Percentiles rank a stretch among this genome's conserved stretches.
Evolutionary conservation across 1,140 invertebrate genomes (phyloP).

Genomic region (Conopomorpha cramerella): DNA sequence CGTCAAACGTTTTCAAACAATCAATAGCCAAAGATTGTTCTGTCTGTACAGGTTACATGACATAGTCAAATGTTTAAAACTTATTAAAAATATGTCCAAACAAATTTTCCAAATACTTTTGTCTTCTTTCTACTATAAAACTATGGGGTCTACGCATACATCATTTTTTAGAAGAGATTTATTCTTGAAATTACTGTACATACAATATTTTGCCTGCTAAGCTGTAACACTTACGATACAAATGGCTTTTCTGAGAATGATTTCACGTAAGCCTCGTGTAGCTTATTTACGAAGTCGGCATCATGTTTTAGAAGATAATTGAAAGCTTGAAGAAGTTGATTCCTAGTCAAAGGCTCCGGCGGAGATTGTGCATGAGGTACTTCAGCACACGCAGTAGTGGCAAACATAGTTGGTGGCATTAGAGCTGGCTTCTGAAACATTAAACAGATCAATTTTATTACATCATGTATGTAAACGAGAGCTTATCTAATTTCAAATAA

Average conservation of each 20-base stretch:
- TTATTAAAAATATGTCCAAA: slow-evolving; percentile 23
- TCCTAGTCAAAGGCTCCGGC: slow-evolving; percentile 78
- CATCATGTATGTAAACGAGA: too few relatives aligned
- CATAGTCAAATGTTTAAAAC: slow-evolving; percentile 47
- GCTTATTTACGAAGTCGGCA: slow-evolving; percentile 81
- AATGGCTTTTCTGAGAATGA: slow-evolving; percentile 77
- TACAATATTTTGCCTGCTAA: slow-evolving; percentile 15
- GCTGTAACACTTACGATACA: slow-evolving; percentile 39
- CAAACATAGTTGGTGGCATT: slow-evolving; percentile 85
- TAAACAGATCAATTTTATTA: too few relatives aligned
- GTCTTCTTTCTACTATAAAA: slow-evolving; percentile 47
- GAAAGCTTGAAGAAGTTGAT: slow-evolving; percentile 86
- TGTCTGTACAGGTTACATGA: slow-evolving; percentile 34
- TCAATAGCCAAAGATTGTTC: slow-evolving; percentile 39
- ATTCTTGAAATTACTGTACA: slow-evolving; percentile 49
- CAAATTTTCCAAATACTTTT: too few relatives aligned
- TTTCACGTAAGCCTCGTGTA: slow-evolving; percentile 89
- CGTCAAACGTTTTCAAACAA: slow-evolving; percentile 15
- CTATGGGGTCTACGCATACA: slow-evolving; percentile 40
- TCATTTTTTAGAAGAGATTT: slow-evolving; percentile 37
- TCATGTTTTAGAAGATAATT: slow-evolving; percentile 87
- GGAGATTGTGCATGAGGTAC: too few relatives aligned
- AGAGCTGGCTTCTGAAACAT: slow-evolving; percentile 72
- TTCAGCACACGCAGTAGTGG: slow-evolving; percentile 31
- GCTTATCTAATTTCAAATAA: too few relatives aligned